Conservation (phyloP, 2,797 vertebrate species). For the Buphagus erythrorhynchus region DNA sequence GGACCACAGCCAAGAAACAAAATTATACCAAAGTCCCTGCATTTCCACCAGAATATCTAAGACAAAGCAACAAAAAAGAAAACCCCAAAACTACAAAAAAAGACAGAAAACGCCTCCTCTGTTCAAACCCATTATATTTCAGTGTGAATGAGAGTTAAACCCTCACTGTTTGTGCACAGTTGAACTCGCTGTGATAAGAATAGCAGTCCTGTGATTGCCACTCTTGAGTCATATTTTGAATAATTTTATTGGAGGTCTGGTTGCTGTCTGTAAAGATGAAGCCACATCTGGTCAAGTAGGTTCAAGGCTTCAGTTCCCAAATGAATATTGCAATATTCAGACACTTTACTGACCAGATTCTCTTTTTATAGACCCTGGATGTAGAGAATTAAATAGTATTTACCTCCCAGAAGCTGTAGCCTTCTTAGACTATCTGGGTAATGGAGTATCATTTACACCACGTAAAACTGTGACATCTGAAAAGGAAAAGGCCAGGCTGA, state of each 20-base stretch:
- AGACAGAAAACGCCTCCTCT: not conserved
- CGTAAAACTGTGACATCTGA: slow-evolving; percentile 66
- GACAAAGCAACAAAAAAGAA: not conserved
- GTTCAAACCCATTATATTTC: not conserved
- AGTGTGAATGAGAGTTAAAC: not conserved
- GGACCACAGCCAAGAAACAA: slow-evolving; percentile 64
- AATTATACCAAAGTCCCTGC: slow-evolving; percentile 36
- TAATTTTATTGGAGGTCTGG: slow-evolving; percentile 61
- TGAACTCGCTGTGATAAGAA: slow-evolving; percentile 45
- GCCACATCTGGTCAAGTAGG: slow-evolving; percentile 61
- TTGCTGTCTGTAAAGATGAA: slow-evolving; percentile 44
- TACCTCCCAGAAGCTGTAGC: slow-evolving; percentile 67
- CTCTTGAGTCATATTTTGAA: slow-evolving; percentile 33
- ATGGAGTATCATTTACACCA: slow-evolving; percentile 56
- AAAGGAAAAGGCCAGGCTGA: slow-evolving; percentile 56
- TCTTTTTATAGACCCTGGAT: slow-evolving; percentile 55
- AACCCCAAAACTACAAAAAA: no score
- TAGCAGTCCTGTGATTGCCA: slow-evolving; percentile 32
- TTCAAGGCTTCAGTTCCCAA: slow-evolving; percentile 36
- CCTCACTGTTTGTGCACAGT: not conserved
- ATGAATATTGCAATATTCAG: slow-evolving; percentile 16
- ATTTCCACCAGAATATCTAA: slow-evolving; percentile 55
- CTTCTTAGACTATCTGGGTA: slow-evolving; percentile 59
- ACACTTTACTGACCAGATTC: slow-evolving; percentile 51
- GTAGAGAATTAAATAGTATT: slow-evolving; percentile 21